Evolutionary conservation across 2,888 invertebrate genomes (phyloP), one percentile per base, ranked within the genome.

Genomic region (Drosophila mulleri): DNA sequence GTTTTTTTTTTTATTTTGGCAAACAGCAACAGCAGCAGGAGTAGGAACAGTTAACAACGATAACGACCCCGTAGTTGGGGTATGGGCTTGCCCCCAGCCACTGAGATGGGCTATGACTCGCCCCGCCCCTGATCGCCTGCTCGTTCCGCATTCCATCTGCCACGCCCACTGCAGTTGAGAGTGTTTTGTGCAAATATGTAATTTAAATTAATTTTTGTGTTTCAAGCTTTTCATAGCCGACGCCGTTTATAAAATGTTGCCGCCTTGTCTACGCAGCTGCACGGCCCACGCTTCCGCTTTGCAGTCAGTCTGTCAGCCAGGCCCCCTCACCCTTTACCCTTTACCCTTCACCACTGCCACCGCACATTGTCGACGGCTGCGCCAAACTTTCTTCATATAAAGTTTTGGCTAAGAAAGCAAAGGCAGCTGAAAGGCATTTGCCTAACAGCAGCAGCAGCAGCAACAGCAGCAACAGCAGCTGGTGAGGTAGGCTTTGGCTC

Each of bases 201-300:
- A 88, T 84, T 84, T 84, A 88, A 84, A 84, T 84, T 88, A 88
- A 84, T 88, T 85, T 88, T 88, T 84, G 85, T 88, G 83, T 84
- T 82, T 84, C 88, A 82, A 82, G 84, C 88, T 76, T 80, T 72
- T 78, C 82, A 75, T 83, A 80, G 84, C 78, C 80, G 78, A 78
- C 78, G 85, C 85, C 86, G 82, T 85, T 83, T 85, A 83, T 84
- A 88, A 87, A 84, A 80, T 79, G 81, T 70, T 74, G 65, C 75
- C 63, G 66, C 54, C 72, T 57, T 29, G 39, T 16, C 54, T 26
- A 14, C 45, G 23, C 58, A 52, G 44, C 64, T 45, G 37, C 37
- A 32, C 63, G 32, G 23, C 52, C 35, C 50, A 39, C 68, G 47
- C 58, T 57, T 44, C 58, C 47, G 63, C 50, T 52, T 20, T 79